Evolutionary conservation across 1,140 invertebrate species (phyloP).

Genomic region (Zeugodacus cucurbitae): DNA sequence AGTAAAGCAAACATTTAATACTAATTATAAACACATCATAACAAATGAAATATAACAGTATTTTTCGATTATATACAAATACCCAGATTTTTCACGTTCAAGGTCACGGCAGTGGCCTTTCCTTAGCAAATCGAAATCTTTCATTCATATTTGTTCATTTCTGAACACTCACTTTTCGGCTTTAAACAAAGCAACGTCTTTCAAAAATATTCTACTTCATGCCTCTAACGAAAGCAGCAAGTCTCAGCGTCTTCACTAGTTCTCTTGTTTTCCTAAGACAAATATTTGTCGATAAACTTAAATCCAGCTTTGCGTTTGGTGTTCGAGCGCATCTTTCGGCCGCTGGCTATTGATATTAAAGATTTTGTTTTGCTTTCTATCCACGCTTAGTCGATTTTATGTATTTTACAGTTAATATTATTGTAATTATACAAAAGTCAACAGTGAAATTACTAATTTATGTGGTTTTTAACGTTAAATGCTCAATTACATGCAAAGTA

Average conservation of each 20-base stretch:
- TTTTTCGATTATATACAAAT: too few relatives aligned
- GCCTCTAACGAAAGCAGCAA: neutral
- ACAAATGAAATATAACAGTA: too few relatives aligned
- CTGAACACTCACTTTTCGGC: neutral
- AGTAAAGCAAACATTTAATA: neutral
- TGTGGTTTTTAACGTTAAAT: neutral
- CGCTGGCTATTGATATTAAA: neutral
- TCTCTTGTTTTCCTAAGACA: neutral
- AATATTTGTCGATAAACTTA: conserved; percentile 8
- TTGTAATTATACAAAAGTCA: neutral
- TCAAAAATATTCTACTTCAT: neutral
- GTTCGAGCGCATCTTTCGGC: neutral
- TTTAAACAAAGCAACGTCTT: neutral
- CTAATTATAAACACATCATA: neutral
- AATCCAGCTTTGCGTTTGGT: neutral
- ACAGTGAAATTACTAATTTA: neutral
- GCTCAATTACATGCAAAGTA: neutral
- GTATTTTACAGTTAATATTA: neutral
- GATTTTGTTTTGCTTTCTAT: neutral
- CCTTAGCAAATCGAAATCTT: neutral
- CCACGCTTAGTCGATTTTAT: neutral
- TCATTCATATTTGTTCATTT: neutral
- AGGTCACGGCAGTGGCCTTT: neutral
- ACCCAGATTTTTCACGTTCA: neutral
- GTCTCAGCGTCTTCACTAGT: neutral